Base-by-base conservation (phyloP, 2,797 vertebrate genomes). In the Acanthurus lineatus region DNA sequence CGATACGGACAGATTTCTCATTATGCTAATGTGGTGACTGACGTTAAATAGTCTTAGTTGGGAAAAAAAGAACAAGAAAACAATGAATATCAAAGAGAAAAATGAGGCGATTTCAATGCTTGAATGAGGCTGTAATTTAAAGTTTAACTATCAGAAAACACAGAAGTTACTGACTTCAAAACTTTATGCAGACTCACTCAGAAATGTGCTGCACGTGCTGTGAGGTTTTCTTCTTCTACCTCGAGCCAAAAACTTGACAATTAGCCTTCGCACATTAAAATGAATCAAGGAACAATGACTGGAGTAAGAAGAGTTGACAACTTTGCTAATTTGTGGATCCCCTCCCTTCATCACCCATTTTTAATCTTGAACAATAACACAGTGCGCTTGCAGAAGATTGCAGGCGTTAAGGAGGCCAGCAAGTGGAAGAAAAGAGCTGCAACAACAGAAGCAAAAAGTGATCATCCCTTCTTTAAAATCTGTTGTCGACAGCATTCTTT, bases 361-460 rank as follows among this genome's bases (percentile, higher is more conserved):
- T 52, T 57, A 53, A 69, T 63, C 45, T 20, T 1, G 2, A 67
- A 28, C 59, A 77, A 68, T 49, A 68, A 65, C 9, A 22, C 58
- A 15, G 59, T n/a, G 42, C 2, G 45, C 51, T 44, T 51, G 76
- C 68, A 38, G 59, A 83, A 20, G 56, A 48, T 4, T 5, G 58
- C 14, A 60, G 63, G 67, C 58, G 51, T 11, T 22, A 69, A 78
- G 48, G 70, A 74, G 19, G 62, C 77, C 56, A 40, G 22, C 7
- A 42, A 82, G 69, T 35, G 45, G 9, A 76, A 49, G 9, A 76
- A 86, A 86, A 57, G 19, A 74, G 78, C 84, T 68, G 64, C 70
- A 79, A 74, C 68, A 73, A 74, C 77, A 64, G 80, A 82, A 74
- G 70, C 45, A 25, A 63, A 78, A 87, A 84, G 76, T 76, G 47